Conservation (phyloP, 2,888 invertebrate species). For the Oeneis ivallda region DNA sequence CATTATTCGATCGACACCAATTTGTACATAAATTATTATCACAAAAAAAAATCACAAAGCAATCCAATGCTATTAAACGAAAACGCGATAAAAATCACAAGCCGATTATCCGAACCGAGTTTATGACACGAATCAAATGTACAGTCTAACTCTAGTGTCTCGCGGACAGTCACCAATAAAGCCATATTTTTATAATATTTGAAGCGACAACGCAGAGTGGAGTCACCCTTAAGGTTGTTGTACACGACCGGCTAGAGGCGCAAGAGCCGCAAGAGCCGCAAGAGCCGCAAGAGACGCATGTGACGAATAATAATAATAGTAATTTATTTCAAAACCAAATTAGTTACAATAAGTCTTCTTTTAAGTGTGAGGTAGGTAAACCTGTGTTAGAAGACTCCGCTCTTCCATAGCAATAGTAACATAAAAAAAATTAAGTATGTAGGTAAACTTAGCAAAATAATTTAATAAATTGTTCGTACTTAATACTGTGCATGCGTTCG, state of each 20-base stretch:
- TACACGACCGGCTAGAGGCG: background rate
- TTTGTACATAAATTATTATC: background rate
- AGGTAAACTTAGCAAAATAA: too few species aligned
- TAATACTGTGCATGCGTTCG: too few species aligned
- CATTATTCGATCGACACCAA: too few species aligned
- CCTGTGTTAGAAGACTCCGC: too few species aligned
- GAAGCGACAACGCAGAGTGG: slow-evolving; percentile 40
- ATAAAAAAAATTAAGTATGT: too few species aligned
- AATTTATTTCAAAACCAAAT: too few species aligned
- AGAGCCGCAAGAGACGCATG: background rate
- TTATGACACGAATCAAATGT: slow-evolving; percentile 22
- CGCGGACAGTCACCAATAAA: slow-evolving; percentile 29
- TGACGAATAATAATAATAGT: too few species aligned
- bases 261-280: background rate
- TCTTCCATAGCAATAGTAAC: too few species aligned
- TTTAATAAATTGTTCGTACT: too few species aligned
- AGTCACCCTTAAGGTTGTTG: slow-evolving; percentile 63
- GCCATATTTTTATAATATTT: slow-evolving; percentile 42
- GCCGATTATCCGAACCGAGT: slow-evolving; percentile 3
- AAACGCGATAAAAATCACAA: slow-evolving; percentile 2
- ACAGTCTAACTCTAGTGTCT: slow-evolving; percentile 28
- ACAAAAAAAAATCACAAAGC: slow-evolving; percentile 6
- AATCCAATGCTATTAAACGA: slow-evolving; percentile 4
- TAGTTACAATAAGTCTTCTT: too few species aligned
- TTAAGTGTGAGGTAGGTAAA: too few species aligned